Percentiles rank a stretch among this genome's conserved stretches.
These are phyloP conservation scores for Eilema depressum DNA, from an alignment of 2,888 invertebrate genomes.

Conservation along the genomic window DNA sequence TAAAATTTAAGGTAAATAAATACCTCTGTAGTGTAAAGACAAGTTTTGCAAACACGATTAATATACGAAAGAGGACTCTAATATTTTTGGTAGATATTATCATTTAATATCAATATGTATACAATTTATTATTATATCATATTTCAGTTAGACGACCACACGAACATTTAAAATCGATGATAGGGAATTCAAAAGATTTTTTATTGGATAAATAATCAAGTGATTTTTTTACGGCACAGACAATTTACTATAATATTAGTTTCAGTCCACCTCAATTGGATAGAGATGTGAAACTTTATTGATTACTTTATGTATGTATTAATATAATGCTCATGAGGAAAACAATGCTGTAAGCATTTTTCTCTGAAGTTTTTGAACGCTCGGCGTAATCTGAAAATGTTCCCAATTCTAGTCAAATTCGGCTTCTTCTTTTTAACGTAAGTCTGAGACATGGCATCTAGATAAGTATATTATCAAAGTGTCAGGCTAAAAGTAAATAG, in stretches of 20 bases:
- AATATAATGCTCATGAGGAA: neutral
- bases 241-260: no score
- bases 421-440: neutral
- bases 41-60: no score
- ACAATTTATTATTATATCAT: neutral
- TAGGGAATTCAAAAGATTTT: neutral
- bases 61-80: no score
- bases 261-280: neutral
- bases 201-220: no score
- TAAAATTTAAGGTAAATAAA: no score
- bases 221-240: neutral
- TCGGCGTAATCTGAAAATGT: neutral
- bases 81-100: neutral
- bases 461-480: neutral
- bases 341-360: neutral
- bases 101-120: neutral
- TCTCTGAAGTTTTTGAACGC: neutral
- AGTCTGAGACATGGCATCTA: neutral
- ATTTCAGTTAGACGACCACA: neutral
- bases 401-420: constrained; percentile 2
- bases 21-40: no score
- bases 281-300: neutral
- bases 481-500: no score
- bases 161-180: neutral
- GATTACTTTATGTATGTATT: neutral